phyloP scores from a whole-genome alignment of 2,113 vertebrate species.

The Crypturellus undulatus region DNA sequence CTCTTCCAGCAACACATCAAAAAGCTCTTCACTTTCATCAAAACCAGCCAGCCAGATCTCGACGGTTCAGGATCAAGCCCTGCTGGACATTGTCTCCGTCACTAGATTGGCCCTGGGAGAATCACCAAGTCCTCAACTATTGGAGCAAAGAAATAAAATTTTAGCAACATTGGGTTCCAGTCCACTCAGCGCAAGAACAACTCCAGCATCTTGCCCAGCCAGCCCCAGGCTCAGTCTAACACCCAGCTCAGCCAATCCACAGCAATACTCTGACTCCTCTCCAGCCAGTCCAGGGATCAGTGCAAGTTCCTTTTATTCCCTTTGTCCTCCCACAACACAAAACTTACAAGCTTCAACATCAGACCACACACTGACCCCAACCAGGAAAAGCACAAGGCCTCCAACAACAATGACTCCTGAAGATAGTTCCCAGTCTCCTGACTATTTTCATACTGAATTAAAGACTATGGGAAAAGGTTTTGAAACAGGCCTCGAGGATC shows the following conservation, averaged over 20 bases:
- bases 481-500: conserved; percentile 44
- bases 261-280: conserved; percentile 50
- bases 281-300: conserved; percentile 58
- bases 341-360: conserved; percentile 38
- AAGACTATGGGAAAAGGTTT: conserved; percentile 40
- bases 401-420: conserved; percentile 29
- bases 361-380: conserved; percentile 23
- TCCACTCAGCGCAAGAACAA: background rate
- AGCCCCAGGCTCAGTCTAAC: conserved; percentile 46
- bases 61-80: conserved; percentile 60
- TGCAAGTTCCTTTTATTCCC: conserved; percentile 34
- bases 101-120: conserved; percentile 37
- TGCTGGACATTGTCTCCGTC: conserved; percentile 51
- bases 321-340: conserved; percentile 60
- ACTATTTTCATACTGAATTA: conserved; percentile 27
- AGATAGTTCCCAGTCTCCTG: conserved; percentile 53
- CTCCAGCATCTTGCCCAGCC: conserved; percentile 1
- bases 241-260: conserved; percentile 56
- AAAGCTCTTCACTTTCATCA: conserved; percentile 63
- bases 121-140: background rate
- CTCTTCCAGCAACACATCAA: conserved; percentile 61
- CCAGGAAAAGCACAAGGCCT: conserved; percentile 72
- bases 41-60: conserved; percentile 57
- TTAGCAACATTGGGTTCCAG: conserved; percentile 27
- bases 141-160: conserved; percentile 19